These are phyloP conservation scores for Nothoprocta pentlandii DNA, from an alignment of 2,113 vertebrate species.

Conservation along the genomic window DNA sequence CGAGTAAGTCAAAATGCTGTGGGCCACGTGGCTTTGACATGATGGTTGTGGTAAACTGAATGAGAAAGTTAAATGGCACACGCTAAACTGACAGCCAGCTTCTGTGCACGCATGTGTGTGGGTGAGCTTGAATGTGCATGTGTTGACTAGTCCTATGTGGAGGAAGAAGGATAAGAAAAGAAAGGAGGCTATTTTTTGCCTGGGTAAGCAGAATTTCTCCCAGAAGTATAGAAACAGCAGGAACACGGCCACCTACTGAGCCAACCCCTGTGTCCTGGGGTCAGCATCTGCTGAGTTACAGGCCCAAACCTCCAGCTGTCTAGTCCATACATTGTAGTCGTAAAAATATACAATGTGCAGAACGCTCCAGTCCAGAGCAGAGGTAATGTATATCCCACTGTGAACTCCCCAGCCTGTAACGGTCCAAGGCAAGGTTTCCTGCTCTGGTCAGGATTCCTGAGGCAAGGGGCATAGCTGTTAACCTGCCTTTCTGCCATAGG, in stretches of 20 bases:
- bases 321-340: not conserved
- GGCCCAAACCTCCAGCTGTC: not conserved
- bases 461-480: not conserved
- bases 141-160: not conserved
- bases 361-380: not conserved
- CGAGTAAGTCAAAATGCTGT: conserved; percentile 19
- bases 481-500: not conserved
- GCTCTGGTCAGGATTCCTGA: conserved; percentile 9
- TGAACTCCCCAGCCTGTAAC: not conserved
- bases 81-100: not conserved
- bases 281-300: conserved; percentile 5
- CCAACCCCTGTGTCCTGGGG: not conserved
- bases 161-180: not conserved
- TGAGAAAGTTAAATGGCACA: conserved; percentile 28
- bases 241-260: not conserved
- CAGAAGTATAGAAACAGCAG: not conserved
- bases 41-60: conserved; percentile 19
- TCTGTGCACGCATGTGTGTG: not conserved
- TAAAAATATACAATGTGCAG: conserved; percentile 9
- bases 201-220: conserved; percentile 23
- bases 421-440: conserved; percentile 26
- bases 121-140: not conserved
- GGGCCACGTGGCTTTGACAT: conserved; percentile 46
- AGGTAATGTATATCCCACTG: not conserved
- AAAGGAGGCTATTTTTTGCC: not conserved